Conservation (phyloP, 1,140 invertebrate species). For the Drosophila prosaltans region DNA sequence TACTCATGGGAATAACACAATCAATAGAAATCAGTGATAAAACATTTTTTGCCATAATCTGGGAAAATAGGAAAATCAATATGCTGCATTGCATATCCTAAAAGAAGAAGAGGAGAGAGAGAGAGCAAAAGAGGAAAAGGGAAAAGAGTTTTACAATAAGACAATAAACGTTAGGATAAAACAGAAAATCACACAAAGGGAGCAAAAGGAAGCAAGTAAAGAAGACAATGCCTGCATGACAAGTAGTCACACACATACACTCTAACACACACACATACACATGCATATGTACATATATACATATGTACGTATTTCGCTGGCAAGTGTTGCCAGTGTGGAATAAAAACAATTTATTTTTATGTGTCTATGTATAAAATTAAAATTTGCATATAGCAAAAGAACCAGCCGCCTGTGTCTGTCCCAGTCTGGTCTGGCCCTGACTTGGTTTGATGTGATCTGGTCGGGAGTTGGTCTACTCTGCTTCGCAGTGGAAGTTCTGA, state of each 20-base stretch:
- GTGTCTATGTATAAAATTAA: slow-evolving; percentile 76
- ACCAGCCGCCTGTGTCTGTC: slow-evolving; percentile 32
- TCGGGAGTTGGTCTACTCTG: not conserved
- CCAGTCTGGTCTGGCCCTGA: not conserved
- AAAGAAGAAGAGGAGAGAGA: slow-evolving; percentile 14
- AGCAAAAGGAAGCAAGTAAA: slow-evolving; percentile 18
- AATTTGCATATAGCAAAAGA: slow-evolving; percentile 69
- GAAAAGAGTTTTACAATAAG: slow-evolving; percentile 47
- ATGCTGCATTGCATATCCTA: slow-evolving; percentile 59
- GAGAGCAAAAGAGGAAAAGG: slow-evolving; percentile 8
- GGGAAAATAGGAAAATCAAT: slow-evolving; percentile 63
- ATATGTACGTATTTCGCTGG: slow-evolving; percentile 38
- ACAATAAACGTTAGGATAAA: slow-evolving; percentile 34
- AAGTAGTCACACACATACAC: slow-evolving; percentile 36
- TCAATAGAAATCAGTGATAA: slow-evolving; percentile 50
- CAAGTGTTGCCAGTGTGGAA: slow-evolving; percentile 65
- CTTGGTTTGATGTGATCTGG: not conserved
- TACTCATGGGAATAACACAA: slow-evolving; percentile 30
- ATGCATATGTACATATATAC: slow-evolving; percentile 10
- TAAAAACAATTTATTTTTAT: slow-evolving; percentile 78
- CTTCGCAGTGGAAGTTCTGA: slow-evolving; percentile 42
- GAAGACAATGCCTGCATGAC: slow-evolving; percentile 58
- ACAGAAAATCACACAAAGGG: slow-evolving; percentile 33
- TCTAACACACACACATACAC: slow-evolving; percentile 1
- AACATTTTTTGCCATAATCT: slow-evolving; percentile 56